Base-by-base conservation (phyloP, 2,113 vertebrate genomes). In the Xyrauchen texanus region DNA sequence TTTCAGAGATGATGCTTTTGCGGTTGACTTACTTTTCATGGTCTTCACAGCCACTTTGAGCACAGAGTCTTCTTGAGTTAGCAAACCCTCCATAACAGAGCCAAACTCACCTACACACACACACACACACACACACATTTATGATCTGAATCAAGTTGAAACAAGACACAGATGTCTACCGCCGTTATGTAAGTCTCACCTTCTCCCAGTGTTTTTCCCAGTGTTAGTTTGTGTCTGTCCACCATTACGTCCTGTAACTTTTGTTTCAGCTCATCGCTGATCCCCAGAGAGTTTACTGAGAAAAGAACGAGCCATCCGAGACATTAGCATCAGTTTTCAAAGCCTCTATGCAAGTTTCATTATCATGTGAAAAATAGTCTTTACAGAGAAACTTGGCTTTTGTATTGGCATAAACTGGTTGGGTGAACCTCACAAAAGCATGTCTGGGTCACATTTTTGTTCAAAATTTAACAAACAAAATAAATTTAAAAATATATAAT, bases 41-140 rank as follows among this genome's bases (percentile, higher is more conserved):
- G 96, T 97, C 89, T 97, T 97, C 46, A 97, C 95, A 0, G 96
- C 96, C 21, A 97, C 96, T 85, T 96, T 96, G 82, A 96, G 94
- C 78, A 92, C 82, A 2, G 92, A 91, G 42, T 96, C 94, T 8
- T 96, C 96, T 84, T 96, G 96, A 81, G 93, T 94, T 60, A 97
- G 91, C 57, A 93, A 92, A 0, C 96, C 96, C 57, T 96, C 95
- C 95, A 97, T 96, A 74, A 97, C 96, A 0, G 96, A 96, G 84
- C 96, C 96, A 62, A 96, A 97, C 85, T 96, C 96, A 47, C 96
- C 95, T 96, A 85, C 5, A 72, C 60, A 80, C 45, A 79, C 8
- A 61, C 21, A 83, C 42, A 72, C 49, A 47, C 60, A 64, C 21
- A 52, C 34, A n/a, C 12, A 34, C 21, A 49, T 49, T 49, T 6